Percentiles rank a stretch among this genome's conserved stretches.
These are phyloP conservation scores for Morpho helenor DNA, from an alignment of 2,888 invertebrate species.

Conservation along the genomic window DNA sequence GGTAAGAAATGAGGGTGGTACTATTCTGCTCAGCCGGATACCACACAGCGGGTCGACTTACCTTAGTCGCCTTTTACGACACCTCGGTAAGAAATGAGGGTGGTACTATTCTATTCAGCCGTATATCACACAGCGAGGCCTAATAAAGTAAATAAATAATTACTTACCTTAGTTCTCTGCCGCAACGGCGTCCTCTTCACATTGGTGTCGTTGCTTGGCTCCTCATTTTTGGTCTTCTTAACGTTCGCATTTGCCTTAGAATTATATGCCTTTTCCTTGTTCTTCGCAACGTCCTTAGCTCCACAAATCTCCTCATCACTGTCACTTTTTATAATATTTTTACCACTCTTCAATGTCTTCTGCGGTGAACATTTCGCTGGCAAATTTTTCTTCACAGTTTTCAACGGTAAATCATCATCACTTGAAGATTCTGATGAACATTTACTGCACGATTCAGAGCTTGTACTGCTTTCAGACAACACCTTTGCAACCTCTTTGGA, in stretches of 20 bases:
- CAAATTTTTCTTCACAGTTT: constrained; percentile 60
- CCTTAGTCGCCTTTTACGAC: no score
- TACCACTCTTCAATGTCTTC: constrained; percentile 45
- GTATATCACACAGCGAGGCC: no score
- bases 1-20: no score
- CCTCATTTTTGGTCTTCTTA: constrained; percentile 63
- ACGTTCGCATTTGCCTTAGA: constrained; percentile 45
- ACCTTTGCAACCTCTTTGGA: constrained; percentile 33
- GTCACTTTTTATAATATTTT: constrained; percentile 46
- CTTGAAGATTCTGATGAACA: constrained; percentile 69
- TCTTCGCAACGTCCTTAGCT: constrained; percentile 51
- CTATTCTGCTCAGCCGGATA: no score
- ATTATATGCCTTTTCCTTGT: constrained; percentile 57
- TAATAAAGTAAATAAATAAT: neutral
- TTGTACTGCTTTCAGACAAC: constrained; percentile 65
- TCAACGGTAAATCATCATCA: constrained; percentile 67
- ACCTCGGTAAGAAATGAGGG: no score
- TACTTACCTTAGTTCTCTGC: constrained; percentile 66
- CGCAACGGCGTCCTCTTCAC: constrained; percentile 60
- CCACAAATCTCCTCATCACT: constrained; percentile 53
- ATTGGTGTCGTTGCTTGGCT: constrained; percentile 39
- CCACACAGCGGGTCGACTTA: no score
- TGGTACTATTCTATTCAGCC: no score
- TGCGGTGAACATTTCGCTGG: constrained; percentile 50
- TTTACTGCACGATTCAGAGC: constrained; percentile 74